Base-by-base conservation (phyloP, 2,113 vertebrate species). In the Nothoprocta pentlandii region DNA sequence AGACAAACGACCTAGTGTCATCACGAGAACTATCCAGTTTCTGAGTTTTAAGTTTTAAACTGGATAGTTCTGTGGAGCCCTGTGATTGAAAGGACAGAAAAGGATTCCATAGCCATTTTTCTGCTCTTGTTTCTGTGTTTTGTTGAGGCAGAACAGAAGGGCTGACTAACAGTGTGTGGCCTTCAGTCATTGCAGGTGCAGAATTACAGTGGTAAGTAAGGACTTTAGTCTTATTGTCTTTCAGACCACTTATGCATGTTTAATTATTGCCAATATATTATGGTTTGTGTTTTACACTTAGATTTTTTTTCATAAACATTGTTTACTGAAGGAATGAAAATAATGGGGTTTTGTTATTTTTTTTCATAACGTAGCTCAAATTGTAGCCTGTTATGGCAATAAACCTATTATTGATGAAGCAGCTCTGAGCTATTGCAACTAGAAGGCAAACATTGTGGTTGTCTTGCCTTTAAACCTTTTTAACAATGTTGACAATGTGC, bases 141-240 rank as follows among this genome's bases (percentile, higher is more conserved):
- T 69, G 51, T 64, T 89, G 73, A 86, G 66, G 44, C 39, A 23
- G 64, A 94, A 88, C 76, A 93, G 78, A 92, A 75, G 17, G 20
- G 32, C 28, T 92, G 9, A 56, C 63, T 61, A 80, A 26, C 20
- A 58, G 7, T 75, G 53, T 87, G 89, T 85, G 89, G 42, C 68
- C 61, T 85, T 88, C 69, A 58, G 44, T 71, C 53, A 30, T 14
- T 68, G 80, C 82, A 95, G 79, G 87, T 96, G 28, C 56, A 46
- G 53, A 25, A 81, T 61, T 90, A 54, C 30, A 23, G 5, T 86
- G 47, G 39, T 71, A 17, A 78, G 20, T 83, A 59, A 63, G 64
- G 6, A 21, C 78, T 88, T 47, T 83, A 36, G 4, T 51, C 19
- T 80, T 88, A 44, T 88, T 46, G 4, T 51, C 22, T 77, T 71